phyloP scores from a whole-genome alignment of 2,888 invertebrate species.

The Cactoblastis cactorum region DNA sequence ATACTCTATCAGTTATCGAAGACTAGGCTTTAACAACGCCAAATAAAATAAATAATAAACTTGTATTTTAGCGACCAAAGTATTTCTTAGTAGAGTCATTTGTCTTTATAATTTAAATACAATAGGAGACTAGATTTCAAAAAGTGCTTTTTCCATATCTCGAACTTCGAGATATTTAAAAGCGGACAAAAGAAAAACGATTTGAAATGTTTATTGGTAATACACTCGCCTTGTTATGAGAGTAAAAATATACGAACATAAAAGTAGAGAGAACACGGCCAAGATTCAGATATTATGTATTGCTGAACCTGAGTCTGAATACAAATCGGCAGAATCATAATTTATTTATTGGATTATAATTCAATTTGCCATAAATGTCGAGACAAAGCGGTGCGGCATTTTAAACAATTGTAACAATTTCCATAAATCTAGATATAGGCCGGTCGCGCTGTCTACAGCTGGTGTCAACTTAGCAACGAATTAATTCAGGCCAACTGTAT shows the following conservation, averaged over 20 bases:
- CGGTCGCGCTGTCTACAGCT: background rate
- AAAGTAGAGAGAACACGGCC: background rate
- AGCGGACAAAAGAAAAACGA: background rate
- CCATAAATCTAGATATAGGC: slow-evolving; percentile 7
- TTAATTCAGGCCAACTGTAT: background rate
- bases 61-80: background rate
- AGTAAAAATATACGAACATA: background rate
- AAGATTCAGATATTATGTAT: slow-evolving; percentile 1
- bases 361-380: slow-evolving; percentile 6
- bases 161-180: background rate
- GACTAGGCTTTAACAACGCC: background rate
- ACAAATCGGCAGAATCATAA: slow-evolving; percentile 1
- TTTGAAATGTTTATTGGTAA: slow-evolving; percentile 9
- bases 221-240: background rate
- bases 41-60: background rate
- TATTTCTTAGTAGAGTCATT: slow-evolving; percentile 4
- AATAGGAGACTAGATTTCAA: background rate
- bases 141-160: slow-evolving; percentile 5
- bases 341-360: slow-evolving; percentile 8
- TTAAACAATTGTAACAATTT: slow-evolving; percentile 8
- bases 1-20: background rate
- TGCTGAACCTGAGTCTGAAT: background rate
- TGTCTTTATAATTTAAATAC: slow-evolving; percentile 10
- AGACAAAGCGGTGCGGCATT: slow-evolving; percentile 1
- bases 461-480: slow-evolving; percentile 1